Percentiles rank a stretch among this genome's conserved stretches.
phyloP scores from a whole-genome alignment of 2,797 vertebrate genomes.

The Gila robusta region DNA sequence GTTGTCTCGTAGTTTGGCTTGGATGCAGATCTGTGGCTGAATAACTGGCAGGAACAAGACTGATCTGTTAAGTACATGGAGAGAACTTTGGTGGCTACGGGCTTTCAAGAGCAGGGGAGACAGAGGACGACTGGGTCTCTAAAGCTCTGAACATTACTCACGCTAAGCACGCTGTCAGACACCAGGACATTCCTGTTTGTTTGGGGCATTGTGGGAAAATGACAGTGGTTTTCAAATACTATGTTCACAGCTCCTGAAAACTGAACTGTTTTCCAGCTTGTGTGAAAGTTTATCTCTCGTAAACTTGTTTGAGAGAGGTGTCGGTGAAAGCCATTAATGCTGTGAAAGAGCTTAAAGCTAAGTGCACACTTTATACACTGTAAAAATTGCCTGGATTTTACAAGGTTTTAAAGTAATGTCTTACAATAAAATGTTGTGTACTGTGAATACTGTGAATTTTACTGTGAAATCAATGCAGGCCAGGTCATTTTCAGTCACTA shows the following conservation, averaged over 20 bases:
- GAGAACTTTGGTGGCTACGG: conserved; percentile 49
- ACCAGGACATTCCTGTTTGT: conserved; percentile 74
- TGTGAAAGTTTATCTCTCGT: conserved; percentile 26
- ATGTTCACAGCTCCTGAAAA: conserved; percentile 41
- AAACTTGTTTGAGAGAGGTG: conserved; percentile 13
- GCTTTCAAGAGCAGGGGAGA: conserved; percentile 60
- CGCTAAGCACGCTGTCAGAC: conserved; percentile 69
- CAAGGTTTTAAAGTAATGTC: conserved; percentile 22
- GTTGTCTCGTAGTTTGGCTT: conserved; percentile 65
- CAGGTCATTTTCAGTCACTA: background rate
- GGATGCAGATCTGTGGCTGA: conserved; percentile 38
- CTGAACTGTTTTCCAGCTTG: conserved; percentile 32
- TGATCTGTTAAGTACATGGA: conserved; percentile 63
- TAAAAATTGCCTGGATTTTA: conserved; percentile 31
- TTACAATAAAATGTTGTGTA: conserved; percentile 23
- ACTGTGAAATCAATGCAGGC: conserved; percentile 11
- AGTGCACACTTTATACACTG: conserved; percentile 28
- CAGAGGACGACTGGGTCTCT: conserved; percentile 63
- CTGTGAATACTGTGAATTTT: conserved; percentile 1
- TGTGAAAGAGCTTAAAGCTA: conserved; percentile 35
- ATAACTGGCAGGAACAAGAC: conserved; percentile 40
- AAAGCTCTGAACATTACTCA: conserved; percentile 73
- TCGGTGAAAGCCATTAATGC: conserved; percentile 26
- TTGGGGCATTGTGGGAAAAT: conserved; percentile 64
- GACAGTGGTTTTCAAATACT: conserved; percentile 41